Conservation (phyloP, 2,888 invertebrate genomes). For the Eudasyphora cyanicolor region DNA sequence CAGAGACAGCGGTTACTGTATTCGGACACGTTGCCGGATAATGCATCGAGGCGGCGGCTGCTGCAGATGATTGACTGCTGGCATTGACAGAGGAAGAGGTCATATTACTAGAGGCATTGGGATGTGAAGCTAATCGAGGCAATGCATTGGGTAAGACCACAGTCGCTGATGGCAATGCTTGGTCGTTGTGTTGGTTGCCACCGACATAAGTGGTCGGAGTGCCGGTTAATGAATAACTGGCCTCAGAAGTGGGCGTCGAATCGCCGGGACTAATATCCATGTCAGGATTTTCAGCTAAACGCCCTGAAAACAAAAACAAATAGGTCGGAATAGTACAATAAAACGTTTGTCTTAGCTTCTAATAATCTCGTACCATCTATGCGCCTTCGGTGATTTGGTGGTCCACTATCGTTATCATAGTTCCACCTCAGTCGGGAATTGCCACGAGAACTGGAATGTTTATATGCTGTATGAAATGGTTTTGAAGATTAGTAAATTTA, state of each 20-base stretch:
- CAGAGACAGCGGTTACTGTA: constrained; percentile 48
- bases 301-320: constrained; percentile 68
- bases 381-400: constrained; percentile 78
- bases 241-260: constrained; percentile 92
- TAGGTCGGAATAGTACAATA: too few relatives aligned
- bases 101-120: constrained; percentile 72
- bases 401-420: constrained; percentile 79
- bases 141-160: constrained; percentile 81
- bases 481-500: neutral
- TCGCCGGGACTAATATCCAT: constrained; percentile 97
- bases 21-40: constrained; percentile 69
- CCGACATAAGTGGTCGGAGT: constrained; percentile 77
- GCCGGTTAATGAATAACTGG: constrained; percentile 83
- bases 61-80: constrained; percentile 61
- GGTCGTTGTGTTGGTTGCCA: constrained; percentile 69
- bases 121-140: constrained; percentile 81
- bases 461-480: constrained; percentile 81
- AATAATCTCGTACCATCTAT: constrained; percentile 75
- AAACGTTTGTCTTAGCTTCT: constrained; percentile 1
- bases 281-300: constrained; percentile 85
- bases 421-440: constrained; percentile 80
- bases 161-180: constrained; percentile 70
- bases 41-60: constrained; percentile 72
- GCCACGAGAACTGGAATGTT: constrained; percentile 88
- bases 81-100: constrained; percentile 66